Percentiles rank a stretch among this genome's conserved stretches.
These are phyloP conservation scores for Nothocercus julius DNA, from an alignment of 2,113 vertebrate species.

Conservation along the genomic window DNA sequence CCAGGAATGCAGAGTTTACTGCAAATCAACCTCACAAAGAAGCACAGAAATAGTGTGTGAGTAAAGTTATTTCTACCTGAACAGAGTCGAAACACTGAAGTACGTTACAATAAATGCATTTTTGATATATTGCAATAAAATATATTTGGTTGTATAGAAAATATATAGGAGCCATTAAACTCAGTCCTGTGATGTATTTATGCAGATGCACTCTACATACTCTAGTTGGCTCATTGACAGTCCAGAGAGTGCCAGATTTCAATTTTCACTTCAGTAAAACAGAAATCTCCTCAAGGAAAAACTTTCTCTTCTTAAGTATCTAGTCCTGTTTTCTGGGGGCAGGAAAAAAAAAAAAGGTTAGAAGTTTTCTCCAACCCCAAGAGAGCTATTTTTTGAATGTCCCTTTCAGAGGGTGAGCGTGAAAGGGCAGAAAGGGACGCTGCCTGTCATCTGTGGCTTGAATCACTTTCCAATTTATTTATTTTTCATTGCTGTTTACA, in stretches of 20 bases:
- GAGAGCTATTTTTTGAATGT: slow-evolving; percentile 20
- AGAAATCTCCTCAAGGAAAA: not conserved
- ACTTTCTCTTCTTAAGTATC: not conserved
- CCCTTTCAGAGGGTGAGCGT: not conserved
- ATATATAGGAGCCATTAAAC: accelerated
- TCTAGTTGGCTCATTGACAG: not conserved
- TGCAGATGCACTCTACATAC: not conserved
- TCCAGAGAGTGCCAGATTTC: not conserved
- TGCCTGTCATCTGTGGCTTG: not conserved
- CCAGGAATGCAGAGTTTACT: not conserved
- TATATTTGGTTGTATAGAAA: not conserved
- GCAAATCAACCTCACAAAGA: not conserved
- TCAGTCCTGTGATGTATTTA: not conserved
- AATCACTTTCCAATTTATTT: slow-evolving; percentile 18
- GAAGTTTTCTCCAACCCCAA: not conserved
- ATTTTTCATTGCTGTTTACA: not conserved
- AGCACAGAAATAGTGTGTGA: not conserved
- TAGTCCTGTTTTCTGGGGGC: not conserved
- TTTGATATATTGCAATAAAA: not conserved
- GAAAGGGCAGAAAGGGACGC: not conserved
- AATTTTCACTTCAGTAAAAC: slow-evolving; percentile 30
- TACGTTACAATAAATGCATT: not conserved
- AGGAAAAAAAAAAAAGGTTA: not conserved
- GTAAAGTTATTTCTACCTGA: not conserved
- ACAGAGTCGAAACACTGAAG: not conserved